A percentile compares a stretch with the other conserved stretches of the same genome.
Evolutionary conservation across 2,113 vertebrate species (phyloP).

Genomic region (Danio rerio): GRCz12tu NC_133198.1:24028001-24028500

Average conservation of each 20-base stretch:
- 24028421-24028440: slow-evolving; percentile 6
- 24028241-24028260: slow-evolving; percentile 6
- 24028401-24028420: background rate
- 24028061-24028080: background rate
- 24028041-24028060: background rate
- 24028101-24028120: background rate
- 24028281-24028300: background rate
- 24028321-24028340: background rate
- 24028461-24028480: background rate
- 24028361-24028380: slow-evolving; percentile 7
- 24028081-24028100: too few species aligned
- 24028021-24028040: background rate
- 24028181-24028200: background rate
- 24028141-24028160: slow-evolving; percentile 6
- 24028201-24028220: background rate
- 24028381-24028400: slow-evolving; percentile 15
- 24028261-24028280: background rate
- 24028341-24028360: slow-evolving; percentile 12
- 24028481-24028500: slow-evolving; percentile 33
- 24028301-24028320: background rate
- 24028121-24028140: background rate
- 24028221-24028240: slow-evolving; percentile 18
- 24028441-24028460: slow-evolving; percentile 29
- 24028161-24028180: slow-evolving; percentile 26
- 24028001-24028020: too few species aligned